Evolutionary conservation across 2,888 invertebrate genomes (phyloP), one percentile per base, ranked within the genome.

Genomic region (Orthosia gracilis): DNA sequence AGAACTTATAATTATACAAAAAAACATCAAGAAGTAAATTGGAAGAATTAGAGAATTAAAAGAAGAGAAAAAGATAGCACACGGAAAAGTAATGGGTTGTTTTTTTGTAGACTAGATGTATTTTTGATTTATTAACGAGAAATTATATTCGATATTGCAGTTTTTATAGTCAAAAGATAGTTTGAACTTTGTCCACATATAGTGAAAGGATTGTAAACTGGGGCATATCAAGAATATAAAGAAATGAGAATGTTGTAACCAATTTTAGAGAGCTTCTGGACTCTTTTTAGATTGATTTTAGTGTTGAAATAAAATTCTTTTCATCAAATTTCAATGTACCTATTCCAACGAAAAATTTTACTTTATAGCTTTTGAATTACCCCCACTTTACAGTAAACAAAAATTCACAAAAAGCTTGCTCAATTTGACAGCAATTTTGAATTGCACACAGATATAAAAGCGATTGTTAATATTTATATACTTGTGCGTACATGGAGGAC

Each of bases 341-440:
- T n/a, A n/a, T 4, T 23, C 7, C 13, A 49, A 26, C 26, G 13
- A 62, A n/a, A 0, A 1, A 4, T 4, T 49, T 21, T 12, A 17
- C 52, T 59, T 3, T 18, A 18, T 54, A 13, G n/a, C 13, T 82
- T 65, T 68, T 21, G 7, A 77, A 57, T 52, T 31, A 47, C 4
- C 64, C 77, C 50, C 50, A 62, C 50, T 77, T 77, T 57, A 78
- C 55, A 57, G 26, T 26, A 31, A 31, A 76, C 57, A 69, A n/a
- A 63, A n/a, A 71, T 72, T 72, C 21, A 74, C 74, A 84, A 66
- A 86, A 85, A 74, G 74, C 58, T 79, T 67, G 77, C 69, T 76
- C 61, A 73, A 79, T 79, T 83, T 78, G 84, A 88, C 80, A 90
- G 90, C 90, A 89, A 90, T 89, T 88, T 82, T 86, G 80, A 86